These are phyloP conservation scores for Crambe crambe DNA, from an alignment of 37 sponge, comb jelly and placozoan genomes.

Conservation along the genomic window DNA sequence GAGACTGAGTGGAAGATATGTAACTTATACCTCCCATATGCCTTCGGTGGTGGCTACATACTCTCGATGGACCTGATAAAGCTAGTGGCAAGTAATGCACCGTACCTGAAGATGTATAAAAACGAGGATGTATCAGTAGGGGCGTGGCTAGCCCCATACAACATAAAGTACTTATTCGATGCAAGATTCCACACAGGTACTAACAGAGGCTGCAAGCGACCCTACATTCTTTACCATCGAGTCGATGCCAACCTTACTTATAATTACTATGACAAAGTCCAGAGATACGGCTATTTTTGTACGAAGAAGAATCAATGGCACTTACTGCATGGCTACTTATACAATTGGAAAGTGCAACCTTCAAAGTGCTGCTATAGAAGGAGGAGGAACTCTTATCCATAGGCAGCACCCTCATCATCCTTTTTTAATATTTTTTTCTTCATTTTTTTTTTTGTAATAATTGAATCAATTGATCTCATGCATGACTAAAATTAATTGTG, in stretches of 20 bases:
- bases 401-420: too few species aligned
- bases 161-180: conserved; percentile 31
- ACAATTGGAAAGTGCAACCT: conserved; percentile 50
- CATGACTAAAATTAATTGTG: too few species aligned
- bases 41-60: conserved; percentile 60
- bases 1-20: conserved; percentile 50
- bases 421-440: too few species aligned
- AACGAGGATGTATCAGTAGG: conserved; percentile 71
- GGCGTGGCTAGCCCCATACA: conserved; percentile 61
- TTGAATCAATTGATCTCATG: too few species aligned
- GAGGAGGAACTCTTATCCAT: too few species aligned
- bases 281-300: conserved; percentile 20
- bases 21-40: conserved; percentile 55
- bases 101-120: conserved; percentile 22
- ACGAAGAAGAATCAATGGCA: conserved; percentile 1
- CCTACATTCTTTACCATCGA: conserved; percentile 43
- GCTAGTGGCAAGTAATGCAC: conserved; percentile 24
- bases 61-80: conserved; percentile 36
- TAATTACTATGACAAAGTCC: neutral
- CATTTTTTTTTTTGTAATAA: too few species aligned
- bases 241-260: conserved; percentile 10
- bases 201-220: conserved; percentile 44
- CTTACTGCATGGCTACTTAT: conserved; percentile 8
- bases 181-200: conserved; percentile 45
- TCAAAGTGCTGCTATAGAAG: conserved; percentile 42